Evolutionary conservation across 2,888 invertebrate species (phyloP).

Genomic region (Eupithecia tripunctaria): DNA sequence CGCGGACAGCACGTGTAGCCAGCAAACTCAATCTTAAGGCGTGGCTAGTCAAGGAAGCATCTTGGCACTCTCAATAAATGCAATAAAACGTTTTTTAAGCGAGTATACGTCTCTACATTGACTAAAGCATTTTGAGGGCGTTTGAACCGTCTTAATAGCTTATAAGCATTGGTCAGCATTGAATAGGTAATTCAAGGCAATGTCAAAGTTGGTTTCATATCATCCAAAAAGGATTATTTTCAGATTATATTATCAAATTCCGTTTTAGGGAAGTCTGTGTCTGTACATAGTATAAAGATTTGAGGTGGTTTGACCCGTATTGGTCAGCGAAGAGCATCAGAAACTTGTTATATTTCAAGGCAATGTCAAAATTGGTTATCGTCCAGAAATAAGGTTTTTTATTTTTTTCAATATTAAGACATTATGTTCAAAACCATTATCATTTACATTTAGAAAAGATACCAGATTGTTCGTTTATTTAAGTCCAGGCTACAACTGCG

Average conservation of each 20-base stretch:
- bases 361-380: neutral
- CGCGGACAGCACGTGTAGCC: slow-evolving; percentile 44
- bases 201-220: neutral
- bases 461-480: neutral
- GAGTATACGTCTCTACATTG: neutral
- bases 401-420: neutral
- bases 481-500: slow-evolving; percentile 15
- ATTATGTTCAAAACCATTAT: neutral
- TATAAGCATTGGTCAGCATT: neutral
- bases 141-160: neutral
- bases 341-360: neutral
- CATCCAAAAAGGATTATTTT: neutral
- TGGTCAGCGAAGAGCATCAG: neutral
- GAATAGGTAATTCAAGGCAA: neutral
- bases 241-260: neutral
- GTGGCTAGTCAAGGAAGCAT: slow-evolving; percentile 5
- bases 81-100: neutral
- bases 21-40: slow-evolving; percentile 24
- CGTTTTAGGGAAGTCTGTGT: neutral
- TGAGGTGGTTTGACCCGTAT: neutral
- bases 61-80: neutral
- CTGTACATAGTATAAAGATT: neutral
- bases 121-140: neutral
- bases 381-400: neutral
- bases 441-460: neutral